A percentile compares a stretch with the other conserved stretches of the same genome.
phyloP scores from a whole-genome alignment of 2,113 vertebrate genomes.

The Motacilla alba region DNA sequence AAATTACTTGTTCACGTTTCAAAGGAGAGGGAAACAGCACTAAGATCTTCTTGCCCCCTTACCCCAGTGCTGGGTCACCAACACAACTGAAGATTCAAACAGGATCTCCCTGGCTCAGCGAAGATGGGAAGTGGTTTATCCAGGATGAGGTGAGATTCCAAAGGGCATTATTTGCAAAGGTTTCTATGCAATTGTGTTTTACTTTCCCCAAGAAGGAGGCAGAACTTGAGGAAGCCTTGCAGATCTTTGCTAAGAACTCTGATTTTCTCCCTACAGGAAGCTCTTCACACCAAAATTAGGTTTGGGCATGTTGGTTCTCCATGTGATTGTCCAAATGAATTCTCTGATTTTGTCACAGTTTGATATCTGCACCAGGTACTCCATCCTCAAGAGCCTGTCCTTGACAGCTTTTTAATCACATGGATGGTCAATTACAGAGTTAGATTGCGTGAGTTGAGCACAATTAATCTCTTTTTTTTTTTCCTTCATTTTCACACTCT shows the following conservation, averaged over 20 bases:
- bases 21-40: background rate
- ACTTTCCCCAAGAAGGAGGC: background rate
- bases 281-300: background rate
- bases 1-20: background rate
- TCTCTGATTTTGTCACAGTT: background rate
- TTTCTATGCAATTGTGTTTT: background rate
- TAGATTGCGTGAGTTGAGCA: background rate
- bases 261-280: background rate
- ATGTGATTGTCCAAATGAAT: background rate
- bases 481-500: background rate
- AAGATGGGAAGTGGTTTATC: background rate
- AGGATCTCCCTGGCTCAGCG: background rate
- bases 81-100: background rate
- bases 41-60: background rate
- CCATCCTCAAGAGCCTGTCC: background rate
- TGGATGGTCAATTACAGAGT: conserved; percentile 8
- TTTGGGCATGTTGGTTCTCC: background rate
- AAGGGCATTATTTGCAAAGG: background rate
- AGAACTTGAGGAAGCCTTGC: background rate
- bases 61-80: background rate
- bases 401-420: conserved; percentile 16
- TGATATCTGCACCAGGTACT: background rate
- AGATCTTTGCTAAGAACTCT: background rate
- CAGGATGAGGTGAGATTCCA: background rate
- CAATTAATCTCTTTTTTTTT: background rate